Evolutionary conservation across 2,888 invertebrate species (phyloP), one percentile per base, ranked within the genome.

Genomic region (Plebejus melissa): DNA sequence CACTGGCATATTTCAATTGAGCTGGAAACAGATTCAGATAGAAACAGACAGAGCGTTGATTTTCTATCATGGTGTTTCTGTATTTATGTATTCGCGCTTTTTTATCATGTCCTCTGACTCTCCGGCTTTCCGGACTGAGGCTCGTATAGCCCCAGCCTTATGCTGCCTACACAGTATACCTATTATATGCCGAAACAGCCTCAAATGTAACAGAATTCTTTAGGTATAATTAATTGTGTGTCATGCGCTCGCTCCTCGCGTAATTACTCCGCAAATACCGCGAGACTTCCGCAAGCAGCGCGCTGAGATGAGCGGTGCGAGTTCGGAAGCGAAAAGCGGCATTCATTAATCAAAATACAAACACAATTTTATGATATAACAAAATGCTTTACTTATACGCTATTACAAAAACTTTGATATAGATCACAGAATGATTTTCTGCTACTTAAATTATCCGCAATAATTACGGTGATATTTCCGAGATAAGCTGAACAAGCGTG

Each of bases 181-280:
- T 28, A 32, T 65, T 13, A 65, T 65, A 22, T 22, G 65, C 65
- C 65, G 13, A 4, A 32, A 65, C 32, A 36, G 78, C 65, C 78
- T 13, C 32, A 69, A 74, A 54, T 60, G 75, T 69, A 74, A 77
- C 77, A 69, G 57, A 77, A 78, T 78, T 76, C 76, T 79, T 77
- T 72, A 74, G 75, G 38, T 77, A 75, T 84, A 83, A 87, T 86
- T 87, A 87, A 87, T 87, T 79, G 79, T 77, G 76, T 79, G 83
- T 83, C 81, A 78, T 79, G 77, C 82, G 79, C 80, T 77, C 79
- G 77, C 77, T 78, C 74, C 79, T 78, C 77, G 77, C 79, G 78
- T 79, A 80, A 80, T 80, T 80, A 80, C 80, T 76, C 74, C 71
- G 76, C 76, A 76, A 78, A 80, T 77, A 78, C 78, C 79, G 69